Evolutionary conservation across 2,113 vertebrate genomes (phyloP).

Genomic region (Channa maculata): DNA sequence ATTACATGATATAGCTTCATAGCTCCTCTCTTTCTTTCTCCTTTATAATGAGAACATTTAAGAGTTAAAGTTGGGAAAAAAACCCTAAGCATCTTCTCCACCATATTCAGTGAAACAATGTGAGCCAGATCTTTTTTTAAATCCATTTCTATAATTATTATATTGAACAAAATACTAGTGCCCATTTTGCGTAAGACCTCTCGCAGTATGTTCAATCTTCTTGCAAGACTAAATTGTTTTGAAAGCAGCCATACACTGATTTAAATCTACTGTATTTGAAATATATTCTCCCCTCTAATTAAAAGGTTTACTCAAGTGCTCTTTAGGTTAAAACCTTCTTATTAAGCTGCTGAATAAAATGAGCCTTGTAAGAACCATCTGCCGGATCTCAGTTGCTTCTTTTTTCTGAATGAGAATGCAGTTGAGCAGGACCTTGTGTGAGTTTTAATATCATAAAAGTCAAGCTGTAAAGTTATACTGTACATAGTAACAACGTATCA

Average conservation of each 20-base stretch:
- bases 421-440: constrained; percentile 12
- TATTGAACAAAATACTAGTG: constrained; percentile 13
- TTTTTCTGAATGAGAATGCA: constrained; percentile 56
- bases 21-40: not conserved
- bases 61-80: constrained; percentile 39
- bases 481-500: constrained; percentile 13
- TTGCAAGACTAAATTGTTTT: constrained; percentile 15
- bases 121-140: constrained; percentile 9
- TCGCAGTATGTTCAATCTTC: constrained; percentile 25
- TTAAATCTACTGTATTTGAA: constrained; percentile 46
- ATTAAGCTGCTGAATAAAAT: constrained; percentile 65
- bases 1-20: constrained; percentile 18
- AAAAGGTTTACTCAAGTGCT: constrained; percentile 54
- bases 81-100: constrained; percentile 25
- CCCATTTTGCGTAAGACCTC: constrained; percentile 21
- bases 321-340: constrained; percentile 58
- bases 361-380: constrained; percentile 67
- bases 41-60: constrained; percentile 35
- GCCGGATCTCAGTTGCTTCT: constrained; percentile 32
- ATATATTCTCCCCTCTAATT: constrained; percentile 49
- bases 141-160: constrained; percentile 10
- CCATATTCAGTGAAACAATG: constrained; percentile 13
- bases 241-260: constrained; percentile 43
- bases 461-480: constrained; percentile 27
- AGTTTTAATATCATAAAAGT: constrained; percentile 14